These are phyloP conservation scores for Malurus leucopterus DNA, from an alignment of 2,797 vertebrate species.

Conservation along the genomic window DNA sequence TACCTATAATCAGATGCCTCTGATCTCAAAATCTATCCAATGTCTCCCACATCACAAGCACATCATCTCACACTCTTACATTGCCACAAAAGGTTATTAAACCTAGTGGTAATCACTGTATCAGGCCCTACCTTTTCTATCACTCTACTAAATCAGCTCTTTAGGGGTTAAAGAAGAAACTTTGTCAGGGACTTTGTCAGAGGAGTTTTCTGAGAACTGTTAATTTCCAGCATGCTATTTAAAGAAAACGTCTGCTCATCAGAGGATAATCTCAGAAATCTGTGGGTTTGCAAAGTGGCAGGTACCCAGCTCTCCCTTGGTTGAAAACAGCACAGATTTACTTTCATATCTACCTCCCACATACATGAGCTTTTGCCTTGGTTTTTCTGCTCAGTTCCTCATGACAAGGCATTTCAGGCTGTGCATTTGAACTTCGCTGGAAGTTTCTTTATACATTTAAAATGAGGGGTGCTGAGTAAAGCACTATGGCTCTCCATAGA, in stretches of 20 bases:
- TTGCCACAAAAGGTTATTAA: neutral
- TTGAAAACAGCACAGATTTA: constrained; percentile 32
- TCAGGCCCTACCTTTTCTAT: neutral
- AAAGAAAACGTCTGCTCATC: constrained; percentile 43
- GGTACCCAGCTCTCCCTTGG: constrained; percentile 30
- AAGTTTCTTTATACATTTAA: neutral
- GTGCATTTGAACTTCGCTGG: fast-evolving
- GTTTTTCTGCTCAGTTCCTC: constrained; percentile 10
- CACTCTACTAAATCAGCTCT: neutral
- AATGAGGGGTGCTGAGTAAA: neutral
- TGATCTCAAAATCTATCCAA: neutral
- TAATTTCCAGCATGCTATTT: constrained; percentile 26
- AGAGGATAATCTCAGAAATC: constrained; percentile 46
- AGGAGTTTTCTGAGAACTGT: constrained; percentile 6
- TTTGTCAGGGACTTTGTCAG: neutral
- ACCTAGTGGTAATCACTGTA: neutral
- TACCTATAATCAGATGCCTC: neutral
- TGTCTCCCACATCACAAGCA: neutral
- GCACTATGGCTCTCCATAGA: neutral
- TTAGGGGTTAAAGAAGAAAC: neutral
- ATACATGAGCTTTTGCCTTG: neutral
- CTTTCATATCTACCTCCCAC: constrained; percentile 32
- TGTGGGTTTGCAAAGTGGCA: constrained; percentile 52
- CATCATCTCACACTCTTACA: neutral
- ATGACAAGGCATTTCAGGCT: constrained; percentile 15